These are phyloP conservation scores for Dicranocentrus wangi DNA, from an alignment of 2,888 invertebrate genomes.

Conservation along the genomic window DNA sequence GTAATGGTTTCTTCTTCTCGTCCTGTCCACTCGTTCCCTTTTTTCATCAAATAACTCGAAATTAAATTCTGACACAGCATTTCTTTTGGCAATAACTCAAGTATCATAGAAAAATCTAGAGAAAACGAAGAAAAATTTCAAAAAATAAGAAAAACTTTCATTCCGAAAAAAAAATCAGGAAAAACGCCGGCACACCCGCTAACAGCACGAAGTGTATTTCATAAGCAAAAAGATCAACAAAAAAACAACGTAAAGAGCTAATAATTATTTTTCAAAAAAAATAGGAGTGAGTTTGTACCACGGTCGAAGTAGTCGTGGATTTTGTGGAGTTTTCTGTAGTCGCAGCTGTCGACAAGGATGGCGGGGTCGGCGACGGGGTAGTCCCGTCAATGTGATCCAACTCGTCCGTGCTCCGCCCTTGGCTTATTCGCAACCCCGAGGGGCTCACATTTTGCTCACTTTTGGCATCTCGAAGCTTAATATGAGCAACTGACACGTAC, in stretches of 20 bases:
- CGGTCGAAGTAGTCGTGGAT: conserved; percentile 76
- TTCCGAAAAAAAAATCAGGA: too few species aligned
- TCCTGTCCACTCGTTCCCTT: conserved; percentile 59
- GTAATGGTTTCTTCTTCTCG: conserved; percentile 59
- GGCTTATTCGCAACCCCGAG: conserved; percentile 59
- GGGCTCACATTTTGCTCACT: conserved; percentile 72
- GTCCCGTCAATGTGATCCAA: conserved; percentile 63
- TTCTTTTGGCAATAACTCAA: conserved; percentile 32
- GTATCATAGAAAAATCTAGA: conserved; percentile 21
- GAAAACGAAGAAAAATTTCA: conserved; percentile 1
- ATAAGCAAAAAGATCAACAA: too few species aligned
- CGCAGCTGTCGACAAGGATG: conserved; percentile 55
- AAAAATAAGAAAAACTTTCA: not conserved
- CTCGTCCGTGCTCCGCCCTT: conserved; percentile 64
- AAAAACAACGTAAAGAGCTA: too few species aligned
- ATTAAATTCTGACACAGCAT: conserved; percentile 30
- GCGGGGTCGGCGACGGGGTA: conserved; percentile 31
- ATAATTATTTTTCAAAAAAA: conserved; percentile 9
- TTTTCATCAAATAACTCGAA: conserved; percentile 28
- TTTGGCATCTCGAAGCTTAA: conserved; percentile 73
- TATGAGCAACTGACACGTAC: conserved; percentile 72
- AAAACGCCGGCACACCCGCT: too few species aligned
- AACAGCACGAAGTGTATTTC: too few species aligned
- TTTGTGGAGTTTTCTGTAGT: conserved; percentile 69
- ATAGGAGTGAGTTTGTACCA: conserved; percentile 71